Evolutionary conservation across 2,888 invertebrate species (phyloP).

Genomic region (Oscheius sp.): DNA sequence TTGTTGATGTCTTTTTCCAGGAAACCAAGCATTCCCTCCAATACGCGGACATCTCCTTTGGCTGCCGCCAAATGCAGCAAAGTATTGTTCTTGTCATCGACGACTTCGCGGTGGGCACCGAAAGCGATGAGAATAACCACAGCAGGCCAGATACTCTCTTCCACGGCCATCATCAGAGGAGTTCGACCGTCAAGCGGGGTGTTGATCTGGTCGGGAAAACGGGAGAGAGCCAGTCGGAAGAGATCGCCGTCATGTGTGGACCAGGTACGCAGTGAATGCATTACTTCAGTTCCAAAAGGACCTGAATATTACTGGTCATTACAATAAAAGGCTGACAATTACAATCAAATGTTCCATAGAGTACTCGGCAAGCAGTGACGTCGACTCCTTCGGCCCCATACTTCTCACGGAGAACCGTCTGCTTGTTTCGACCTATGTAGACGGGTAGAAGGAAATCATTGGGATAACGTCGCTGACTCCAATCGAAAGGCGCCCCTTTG

Average conservation of each 20-base stretch:
- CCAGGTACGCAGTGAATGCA: conserved; percentile 18
- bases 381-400: neutral
- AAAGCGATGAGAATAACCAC: conserved; percentile 42
- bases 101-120: conserved; percentile 41
- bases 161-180: conserved; percentile 48
- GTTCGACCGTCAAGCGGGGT: conserved; percentile 38
- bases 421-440: conserved; percentile 12
- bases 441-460: conserved; percentile 28
- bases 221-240: conserved; percentile 11
- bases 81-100: conserved; percentile 37
- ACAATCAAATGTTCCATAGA: conserved; percentile 19
- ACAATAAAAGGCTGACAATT: neutral
- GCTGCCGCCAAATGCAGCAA: conserved; percentile 49
- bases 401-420: conserved; percentile 1
- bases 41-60: conserved; percentile 13
- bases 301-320: neutral
- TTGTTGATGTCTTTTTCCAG: conserved; percentile 33
- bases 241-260: conserved; percentile 9
- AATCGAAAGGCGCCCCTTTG: neutral
- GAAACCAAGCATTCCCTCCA: conserved; percentile 36
- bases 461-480: conserved; percentile 18
- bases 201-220: conserved; percentile 29
- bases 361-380: neutral
- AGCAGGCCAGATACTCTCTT: conserved; percentile 46
- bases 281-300: conserved; percentile 12